Percentiles rank a stretch among this genome's conserved stretches.
These are phyloP conservation scores for Leptinotarsa tumamoca DNA, from an alignment of 2,888 invertebrate genomes.

Conservation along the genomic window DNA sequence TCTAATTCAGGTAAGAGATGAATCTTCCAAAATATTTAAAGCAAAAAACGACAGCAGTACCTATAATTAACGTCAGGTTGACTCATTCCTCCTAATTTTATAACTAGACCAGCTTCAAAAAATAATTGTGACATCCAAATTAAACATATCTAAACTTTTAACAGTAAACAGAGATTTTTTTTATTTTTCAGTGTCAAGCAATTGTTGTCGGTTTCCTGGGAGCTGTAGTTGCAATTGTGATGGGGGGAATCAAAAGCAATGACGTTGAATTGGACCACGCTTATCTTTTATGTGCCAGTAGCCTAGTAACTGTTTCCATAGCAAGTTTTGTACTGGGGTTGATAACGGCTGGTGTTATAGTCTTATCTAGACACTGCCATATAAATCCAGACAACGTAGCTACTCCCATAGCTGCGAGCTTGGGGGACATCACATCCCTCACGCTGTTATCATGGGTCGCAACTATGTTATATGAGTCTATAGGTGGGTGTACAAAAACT, in stretches of 20 bases:
- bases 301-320: slow-evolving; percentile 80
- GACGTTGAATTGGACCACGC: slow-evolving; percentile 76
- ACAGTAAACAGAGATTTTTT: slow-evolving; percentile 14
- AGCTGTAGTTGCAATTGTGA: slow-evolving; percentile 76
- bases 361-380: slow-evolving; percentile 75
- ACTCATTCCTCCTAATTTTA: not conserved
- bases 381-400: slow-evolving; percentile 86
- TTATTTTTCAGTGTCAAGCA: slow-evolving; percentile 72
- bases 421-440: slow-evolving; percentile 82
- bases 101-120: no score
- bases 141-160: no score
- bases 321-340: slow-evolving; percentile 80
- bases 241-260: slow-evolving; percentile 75
- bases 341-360: slow-evolving; percentile 79
- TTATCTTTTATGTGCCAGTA: slow-evolving; percentile 79
- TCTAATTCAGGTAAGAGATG: slow-evolving; percentile 75
- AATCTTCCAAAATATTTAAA: no score
- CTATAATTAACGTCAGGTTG: not conserved
- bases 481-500: slow-evolving; percentile 64
- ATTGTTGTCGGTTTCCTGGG: slow-evolving; percentile 80
- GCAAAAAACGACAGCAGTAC: no score
- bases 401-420: slow-evolving; percentile 84
- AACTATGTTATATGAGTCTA: slow-evolving; percentile 70
- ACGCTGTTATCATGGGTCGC: slow-evolving; percentile 72
- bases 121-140: no score